These are phyloP conservation scores for Phainopepla nitens DNA, from an alignment of 2,113 vertebrate genomes.

Conservation along the genomic window DNA sequence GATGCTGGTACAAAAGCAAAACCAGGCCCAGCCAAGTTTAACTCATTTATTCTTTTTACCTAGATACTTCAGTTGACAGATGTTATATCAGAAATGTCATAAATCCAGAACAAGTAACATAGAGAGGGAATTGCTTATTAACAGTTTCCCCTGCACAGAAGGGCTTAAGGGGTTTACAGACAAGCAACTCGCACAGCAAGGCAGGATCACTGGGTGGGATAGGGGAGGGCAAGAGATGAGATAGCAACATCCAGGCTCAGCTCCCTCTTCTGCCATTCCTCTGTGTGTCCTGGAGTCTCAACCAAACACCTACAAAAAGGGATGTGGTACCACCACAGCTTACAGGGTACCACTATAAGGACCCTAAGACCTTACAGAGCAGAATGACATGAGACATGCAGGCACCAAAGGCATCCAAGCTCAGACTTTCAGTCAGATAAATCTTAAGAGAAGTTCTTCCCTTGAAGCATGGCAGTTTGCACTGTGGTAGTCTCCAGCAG, in stretches of 20 bases:
- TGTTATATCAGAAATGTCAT: not conserved
- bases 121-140: not conserved
- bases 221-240: not conserved
- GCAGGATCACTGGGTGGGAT: not conserved
- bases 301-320: not conserved
- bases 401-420: not conserved
- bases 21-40: not conserved
- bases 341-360: not conserved
- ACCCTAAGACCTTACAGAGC: not conserved
- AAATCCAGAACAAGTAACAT: not conserved
- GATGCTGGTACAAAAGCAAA: not conserved
- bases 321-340: fast-evolving
- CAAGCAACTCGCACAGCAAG: not conserved
- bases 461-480: not conserved
- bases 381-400: not conserved
- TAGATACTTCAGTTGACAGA: not conserved
- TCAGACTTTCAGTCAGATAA: not conserved
- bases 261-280: not conserved
- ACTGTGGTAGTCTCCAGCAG: not conserved
- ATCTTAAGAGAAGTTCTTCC: not conserved
- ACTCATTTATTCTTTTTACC: not conserved
- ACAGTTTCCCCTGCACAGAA: not conserved
- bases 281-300: not conserved
- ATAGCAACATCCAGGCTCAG: not conserved
- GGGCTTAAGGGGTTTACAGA: not conserved